Evolutionary conservation across 2,888 invertebrate genomes (phyloP), one percentile per base, ranked within the genome.

Genomic region (Capitulum mitella): DNA sequence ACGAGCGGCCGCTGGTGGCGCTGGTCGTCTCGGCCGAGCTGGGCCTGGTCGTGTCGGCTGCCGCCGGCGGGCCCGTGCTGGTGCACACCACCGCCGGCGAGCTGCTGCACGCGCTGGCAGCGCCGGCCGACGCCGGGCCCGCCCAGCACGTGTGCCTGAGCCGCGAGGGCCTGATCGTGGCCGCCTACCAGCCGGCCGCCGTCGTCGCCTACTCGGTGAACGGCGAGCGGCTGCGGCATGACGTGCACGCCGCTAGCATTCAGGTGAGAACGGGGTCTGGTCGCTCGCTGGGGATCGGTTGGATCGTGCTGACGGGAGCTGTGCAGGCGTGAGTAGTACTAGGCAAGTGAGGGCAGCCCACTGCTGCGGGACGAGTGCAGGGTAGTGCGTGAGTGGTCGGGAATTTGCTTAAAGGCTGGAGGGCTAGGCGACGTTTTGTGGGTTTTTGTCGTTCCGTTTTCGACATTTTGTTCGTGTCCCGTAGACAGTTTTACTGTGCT

Each of bases 81-180:
- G 94, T 99, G 80, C 99, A 99, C 87, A 98, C 99, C 80, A 97
- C 98, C 32, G 95, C 95, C 86, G 99, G 99, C 76, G 99, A 99
- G 87, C 88, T 98, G 77, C 88, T 99, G 82, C 90, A 98, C 83
- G 93, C 96, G n/a, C 87, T 98, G 81, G 92, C 94, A 83, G 91
- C 93, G 19, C 94, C 94, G 3, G 89, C 89, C 83, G 90, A 91
- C 75, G 93, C 92, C 84, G 87, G 88, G 54, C 91, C 80, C 19
- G 81, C 93, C 54, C 92, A 93, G 85, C 92, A 95, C 85, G 93
- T 97, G 81, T 93, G 94, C 22, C 92, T 99, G 90, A 97, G 97
- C 10, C 89, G 98, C 32, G 99, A 99, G 88, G 98, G 98, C 70
- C 93, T 97, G 81, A 92, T 98, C 78, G 93, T 98, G 61, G 95